These are phyloP conservation scores for Rhinichthys klamathensis DNA, from an alignment of 2,113 vertebrate genomes.

Conservation along the genomic window DNA sequence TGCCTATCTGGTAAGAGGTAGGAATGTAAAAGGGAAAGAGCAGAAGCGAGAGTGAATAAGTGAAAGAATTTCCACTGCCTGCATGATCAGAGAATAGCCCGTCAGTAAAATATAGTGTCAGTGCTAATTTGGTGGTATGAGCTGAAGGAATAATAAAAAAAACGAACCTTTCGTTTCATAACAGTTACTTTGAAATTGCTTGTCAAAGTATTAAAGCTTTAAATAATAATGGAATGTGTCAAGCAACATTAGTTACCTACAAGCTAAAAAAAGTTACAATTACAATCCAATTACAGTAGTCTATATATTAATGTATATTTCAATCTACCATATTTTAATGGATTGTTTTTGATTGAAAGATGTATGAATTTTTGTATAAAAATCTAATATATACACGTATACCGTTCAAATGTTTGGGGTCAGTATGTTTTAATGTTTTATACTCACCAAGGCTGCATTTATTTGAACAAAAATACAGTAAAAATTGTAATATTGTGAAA, in stretches of 20 bases:
- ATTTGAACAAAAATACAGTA: not conserved
- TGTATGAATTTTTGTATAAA: not conserved
- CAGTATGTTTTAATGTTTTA: not conserved
- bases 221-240: not conserved
- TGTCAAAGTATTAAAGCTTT: constrained; percentile 1
- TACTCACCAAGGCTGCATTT: not conserved
- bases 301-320: not conserved
- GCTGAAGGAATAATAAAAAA: not conserved
- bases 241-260: not conserved
- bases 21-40: constrained; percentile 4
- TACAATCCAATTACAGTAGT: too few relatives aligned
- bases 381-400: not conserved
- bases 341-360: not conserved
- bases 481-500: not conserved
- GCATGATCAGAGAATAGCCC: not conserved
- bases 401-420: too few relatives aligned
- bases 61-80: not conserved
- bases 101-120: not conserved
- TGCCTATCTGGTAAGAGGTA: not conserved
- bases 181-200: not conserved
- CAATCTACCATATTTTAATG: not conserved
- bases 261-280: too few relatives aligned
- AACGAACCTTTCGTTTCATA: not conserved
- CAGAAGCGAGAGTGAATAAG: not conserved
- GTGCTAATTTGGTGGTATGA: not conserved